A percentile compares a stretch with the other conserved stretches of the same genome.
These are phyloP conservation scores for Yponomeuta evonymella DNA, from an alignment of 2,888 invertebrate species.

Conservation along the genomic window DNA sequence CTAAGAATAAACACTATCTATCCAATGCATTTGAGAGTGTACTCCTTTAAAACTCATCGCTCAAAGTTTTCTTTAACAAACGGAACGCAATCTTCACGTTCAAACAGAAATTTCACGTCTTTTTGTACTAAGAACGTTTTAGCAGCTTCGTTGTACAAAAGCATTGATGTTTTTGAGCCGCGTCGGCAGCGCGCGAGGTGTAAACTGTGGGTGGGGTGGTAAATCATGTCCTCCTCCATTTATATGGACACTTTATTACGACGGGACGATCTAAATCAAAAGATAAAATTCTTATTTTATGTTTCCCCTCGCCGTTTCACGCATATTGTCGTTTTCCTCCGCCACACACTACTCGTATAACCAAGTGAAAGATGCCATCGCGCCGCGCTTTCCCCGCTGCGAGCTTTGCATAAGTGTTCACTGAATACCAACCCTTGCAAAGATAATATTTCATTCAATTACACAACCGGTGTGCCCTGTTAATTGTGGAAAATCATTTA, in stretches of 20 bases:
- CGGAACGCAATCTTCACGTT: slow-evolving; percentile 11
- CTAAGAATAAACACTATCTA: slow-evolving; percentile 9
- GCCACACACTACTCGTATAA: slow-evolving; percentile 17
- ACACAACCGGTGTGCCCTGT: no score
- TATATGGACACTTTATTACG: slow-evolving; percentile 74
- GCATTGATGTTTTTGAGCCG: slow-evolving; percentile 46
- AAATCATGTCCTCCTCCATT: slow-evolving; percentile 71
- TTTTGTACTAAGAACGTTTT: slow-evolving; percentile 17
- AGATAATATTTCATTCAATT: no score
- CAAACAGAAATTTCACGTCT: slow-evolving; percentile 16
- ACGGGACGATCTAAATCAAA: slow-evolving; percentile 72
- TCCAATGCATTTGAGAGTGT: slow-evolving; percentile 11
- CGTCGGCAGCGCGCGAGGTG: slow-evolving; percentile 47
- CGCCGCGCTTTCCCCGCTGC: not conserved
- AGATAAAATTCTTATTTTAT: slow-evolving; percentile 74
- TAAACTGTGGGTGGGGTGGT: slow-evolving; percentile 57
- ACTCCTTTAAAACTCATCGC: slow-evolving; percentile 14
- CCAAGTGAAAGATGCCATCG: slow-evolving; percentile 4
- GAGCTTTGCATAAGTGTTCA: not conserved
- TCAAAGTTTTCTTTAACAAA: slow-evolving; percentile 5
- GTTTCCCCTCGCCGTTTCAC: slow-evolving; percentile 58
- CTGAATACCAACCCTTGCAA: not conserved
- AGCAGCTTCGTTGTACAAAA: slow-evolving; percentile 15
- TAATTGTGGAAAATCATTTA: no score
- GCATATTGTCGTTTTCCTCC: slow-evolving; percentile 56